Percentiles rank a stretch among this genome's conserved stretches.
Evolutionary conservation across 2,888 invertebrate species (phyloP).

Genomic region (Hoplodrina blanda): DNA sequence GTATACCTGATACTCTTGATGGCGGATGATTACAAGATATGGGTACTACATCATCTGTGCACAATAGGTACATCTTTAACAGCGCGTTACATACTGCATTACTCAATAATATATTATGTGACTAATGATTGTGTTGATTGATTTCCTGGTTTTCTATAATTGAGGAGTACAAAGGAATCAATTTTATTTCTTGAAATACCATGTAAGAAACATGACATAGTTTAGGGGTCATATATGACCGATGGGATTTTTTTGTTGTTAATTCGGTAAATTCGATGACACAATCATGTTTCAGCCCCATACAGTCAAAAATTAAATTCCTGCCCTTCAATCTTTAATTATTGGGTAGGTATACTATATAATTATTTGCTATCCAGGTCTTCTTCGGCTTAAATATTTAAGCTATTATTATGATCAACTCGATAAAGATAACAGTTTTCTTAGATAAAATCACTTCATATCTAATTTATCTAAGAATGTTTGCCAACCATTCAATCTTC

Average conservation of each 20-base stretch:
- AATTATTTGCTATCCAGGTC: too few species aligned
- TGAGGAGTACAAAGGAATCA: constrained; percentile 11
- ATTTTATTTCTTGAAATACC: constrained; percentile 3
- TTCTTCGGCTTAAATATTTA: not conserved
- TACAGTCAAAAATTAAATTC: too few species aligned
- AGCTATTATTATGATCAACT: not conserved
- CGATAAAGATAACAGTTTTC: constrained; percentile 6
- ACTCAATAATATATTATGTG: constrained; percentile 10
- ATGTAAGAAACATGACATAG: not conserved
- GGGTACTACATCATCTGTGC: constrained; percentile 15
- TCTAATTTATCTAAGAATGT: constrained; percentile 37
- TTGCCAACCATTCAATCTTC: constrained; percentile 63
- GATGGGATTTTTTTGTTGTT: not conserved
- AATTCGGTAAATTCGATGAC: not conserved
- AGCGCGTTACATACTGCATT: constrained; percentile 3
- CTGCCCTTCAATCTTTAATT: too few species aligned
- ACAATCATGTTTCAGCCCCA: not conserved
- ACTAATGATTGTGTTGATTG: constrained; percentile 4
- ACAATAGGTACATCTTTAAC: constrained; percentile 27
- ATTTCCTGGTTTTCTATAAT: constrained; percentile 25
- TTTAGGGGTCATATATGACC: not conserved
- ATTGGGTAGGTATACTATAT: too few species aligned
- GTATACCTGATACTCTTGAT: constrained; percentile 70
- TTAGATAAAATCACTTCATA: constrained; percentile 10
- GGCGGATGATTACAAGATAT: constrained; percentile 69